Evolutionary conservation across 2,113 vertebrate genomes (phyloP), one percentile per base, ranked within the genome.

Genomic region (Chaenogobius annularis): DNA sequence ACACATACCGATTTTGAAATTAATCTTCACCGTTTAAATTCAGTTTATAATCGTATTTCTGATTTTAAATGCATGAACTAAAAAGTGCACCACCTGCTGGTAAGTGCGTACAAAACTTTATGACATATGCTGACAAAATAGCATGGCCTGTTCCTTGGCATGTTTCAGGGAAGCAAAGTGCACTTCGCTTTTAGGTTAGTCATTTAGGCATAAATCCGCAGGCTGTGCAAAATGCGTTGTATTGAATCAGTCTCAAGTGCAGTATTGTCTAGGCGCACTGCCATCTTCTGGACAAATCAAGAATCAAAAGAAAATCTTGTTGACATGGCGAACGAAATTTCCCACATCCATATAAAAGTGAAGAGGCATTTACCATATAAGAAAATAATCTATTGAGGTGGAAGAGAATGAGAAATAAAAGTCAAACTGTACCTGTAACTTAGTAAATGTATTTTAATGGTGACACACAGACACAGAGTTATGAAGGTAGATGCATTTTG

Each of bases 51-150:
- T 14, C 26, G 3, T 6, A 15, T 26, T 14, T 40, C 37, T 26
- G 5, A 14, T 26, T 26, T 59, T 35, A 59, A 61, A 31, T 4
- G 26, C 3, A 0, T 58, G 7, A 46, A 67, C 31, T 43, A 47
- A 43, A 20, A 68, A 72, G 56, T n/a, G 81, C 84, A 17, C 83
- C 87, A 87, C 43, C 88, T 87, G 68, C 79, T 79, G 90, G 83
- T 46, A 55, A 68, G 11, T 4, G 26, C 7, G 54, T 4, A 20
- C 48, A 62, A 68, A 74, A 56, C 64, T 70, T 61, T n/a, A 35
- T n/a, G 26, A 59, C 31, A 23, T 26, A 54, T 20, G 9, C n/a
- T n/a, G 50, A n/a, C 50, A n/a, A 54, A 54, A n/a, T 20, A 54
- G n/a, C 19, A 54, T 10, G n/a, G 19, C 5, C 47, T 19, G 6